A percentile compares a stretch with the other conserved stretches of the same genome.
phyloP scores from a whole-genome alignment of 1,140 invertebrate species.

The Wasmannia auropunctata region DNA sequence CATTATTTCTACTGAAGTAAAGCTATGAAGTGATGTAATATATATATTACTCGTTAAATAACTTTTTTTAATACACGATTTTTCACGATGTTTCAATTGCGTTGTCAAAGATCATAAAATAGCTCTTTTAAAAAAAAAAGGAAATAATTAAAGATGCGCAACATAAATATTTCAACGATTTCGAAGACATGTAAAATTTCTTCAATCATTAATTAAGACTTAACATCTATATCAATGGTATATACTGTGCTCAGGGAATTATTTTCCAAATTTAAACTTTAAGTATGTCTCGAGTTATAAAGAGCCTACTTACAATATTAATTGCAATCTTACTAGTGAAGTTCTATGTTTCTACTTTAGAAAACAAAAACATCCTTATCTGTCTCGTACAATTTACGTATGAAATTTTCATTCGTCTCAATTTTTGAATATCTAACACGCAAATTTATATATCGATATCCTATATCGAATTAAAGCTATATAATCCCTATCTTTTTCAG shows the following conservation, averaged over 20 bases:
- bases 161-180: neutral
- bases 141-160: neutral
- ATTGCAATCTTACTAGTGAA: slow-evolving; percentile 13
- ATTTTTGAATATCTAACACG: slow-evolving; percentile 5
- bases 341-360: neutral
- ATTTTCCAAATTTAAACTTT: slow-evolving; percentile 12
- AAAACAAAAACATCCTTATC: neutral
- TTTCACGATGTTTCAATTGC: neutral
- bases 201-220: neutral
- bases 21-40: slow-evolving; percentile 10
- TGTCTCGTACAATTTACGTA: neutral
- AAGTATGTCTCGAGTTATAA: slow-evolving; percentile 33
- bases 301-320: slow-evolving; percentile 44
- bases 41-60: slow-evolving; percentile 15
- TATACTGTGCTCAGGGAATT: neutral
- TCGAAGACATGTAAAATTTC: neutral
- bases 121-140: neutral
- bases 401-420: neutral
- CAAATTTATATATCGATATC: neutral
- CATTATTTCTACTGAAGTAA: slow-evolving; percentile 11
- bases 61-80: neutral
- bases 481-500: slow-evolving; percentile 1
- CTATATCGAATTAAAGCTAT: slow-evolving; percentile 28
- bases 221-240: neutral
- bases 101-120: neutral